Evolutionary conservation across 2,797 vertebrate species (phyloP).

Genomic region (Clarias pachynema): DNA sequence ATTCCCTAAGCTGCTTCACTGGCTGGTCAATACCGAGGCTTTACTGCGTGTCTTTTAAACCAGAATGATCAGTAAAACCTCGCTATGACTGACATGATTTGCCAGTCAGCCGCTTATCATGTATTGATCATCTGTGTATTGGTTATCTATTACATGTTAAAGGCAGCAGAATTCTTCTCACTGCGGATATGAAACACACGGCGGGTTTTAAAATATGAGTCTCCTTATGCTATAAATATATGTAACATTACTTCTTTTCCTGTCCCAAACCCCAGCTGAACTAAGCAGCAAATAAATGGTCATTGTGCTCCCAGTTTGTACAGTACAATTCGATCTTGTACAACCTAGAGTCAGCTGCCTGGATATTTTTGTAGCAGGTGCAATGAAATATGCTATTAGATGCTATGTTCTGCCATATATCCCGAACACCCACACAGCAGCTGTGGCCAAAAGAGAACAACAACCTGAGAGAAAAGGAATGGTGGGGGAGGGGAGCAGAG

Average conservation of each 20-base stretch:
- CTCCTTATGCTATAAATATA: not conserved
- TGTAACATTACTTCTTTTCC: not conserved
- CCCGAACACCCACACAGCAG: conserved; percentile 29
- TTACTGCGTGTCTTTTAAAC: not conserved
- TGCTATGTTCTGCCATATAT: not conserved
- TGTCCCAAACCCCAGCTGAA: conserved; percentile 6
- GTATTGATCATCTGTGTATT: not conserved
- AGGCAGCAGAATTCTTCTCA: not conserved
- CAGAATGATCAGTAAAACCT: conserved; percentile 1
- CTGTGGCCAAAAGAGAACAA: not conserved
- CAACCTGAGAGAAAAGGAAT: not conserved
- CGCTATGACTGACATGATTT: not conserved
- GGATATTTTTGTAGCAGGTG: conserved; percentile 11
- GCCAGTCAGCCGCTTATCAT: not conserved
- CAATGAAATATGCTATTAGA: conserved; percentile 20
- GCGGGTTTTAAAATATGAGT: not conserved
- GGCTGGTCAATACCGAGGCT: not conserved
- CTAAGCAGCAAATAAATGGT: conserved; percentile 17
- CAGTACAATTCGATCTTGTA: conserved; percentile 23
- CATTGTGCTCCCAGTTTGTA: not conserved
- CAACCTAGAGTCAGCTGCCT: conserved; percentile 41
- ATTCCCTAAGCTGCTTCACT: not conserved
- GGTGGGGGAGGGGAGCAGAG: not conserved
- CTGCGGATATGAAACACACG: not conserved
- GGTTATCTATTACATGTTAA: not conserved